A percentile compares a stretch with the other conserved stretches of the same genome.
These are phyloP conservation scores for Columba janthina DNA, from an alignment of 2,113 vertebrate species.

Conservation along the genomic window DNA sequence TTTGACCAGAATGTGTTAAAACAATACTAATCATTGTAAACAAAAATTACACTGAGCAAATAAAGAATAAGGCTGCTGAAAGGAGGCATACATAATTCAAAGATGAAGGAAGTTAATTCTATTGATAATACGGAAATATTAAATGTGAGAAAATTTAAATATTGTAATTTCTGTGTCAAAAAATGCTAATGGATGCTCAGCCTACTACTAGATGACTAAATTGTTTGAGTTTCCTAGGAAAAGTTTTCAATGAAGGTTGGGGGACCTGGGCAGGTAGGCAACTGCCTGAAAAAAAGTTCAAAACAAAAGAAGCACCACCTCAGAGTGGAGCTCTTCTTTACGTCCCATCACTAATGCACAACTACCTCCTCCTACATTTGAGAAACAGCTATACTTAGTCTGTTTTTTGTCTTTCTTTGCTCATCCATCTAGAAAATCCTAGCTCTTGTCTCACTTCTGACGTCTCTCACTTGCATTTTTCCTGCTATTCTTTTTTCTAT, in stretches of 20 bases:
- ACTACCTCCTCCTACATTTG: not conserved
- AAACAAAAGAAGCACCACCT: not conserved
- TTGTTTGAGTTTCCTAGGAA: not conserved
- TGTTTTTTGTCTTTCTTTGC: not conserved
- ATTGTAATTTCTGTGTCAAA: not conserved
- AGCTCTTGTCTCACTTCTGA: not conserved
- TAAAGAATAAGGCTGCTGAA: not conserved
- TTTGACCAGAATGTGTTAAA: not conserved
- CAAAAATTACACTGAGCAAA: not conserved
- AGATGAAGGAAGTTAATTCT: not conserved
- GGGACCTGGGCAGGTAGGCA: not conserved
- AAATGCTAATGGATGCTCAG: not conserved
- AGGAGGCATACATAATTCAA: not conserved
- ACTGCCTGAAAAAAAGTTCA: not conserved
- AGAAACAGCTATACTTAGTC: not conserved
- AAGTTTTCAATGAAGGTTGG: not conserved
- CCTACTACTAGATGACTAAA: not conserved
- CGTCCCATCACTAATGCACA: not conserved
- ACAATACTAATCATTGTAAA: not conserved
- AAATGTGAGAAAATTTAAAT: not conserved
- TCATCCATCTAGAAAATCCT: not conserved
- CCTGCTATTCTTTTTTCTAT: constrained; percentile 18
- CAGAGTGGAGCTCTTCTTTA: not conserved
- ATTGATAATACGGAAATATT: not conserved
- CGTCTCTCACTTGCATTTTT: not conserved